Percentiles rank a stretch among this genome's conserved stretches.
These are phyloP conservation scores for Bos javanicus DNA, from an alignment of 2,113 vertebrate genomes.

Conservation along the genomic window DNA sequence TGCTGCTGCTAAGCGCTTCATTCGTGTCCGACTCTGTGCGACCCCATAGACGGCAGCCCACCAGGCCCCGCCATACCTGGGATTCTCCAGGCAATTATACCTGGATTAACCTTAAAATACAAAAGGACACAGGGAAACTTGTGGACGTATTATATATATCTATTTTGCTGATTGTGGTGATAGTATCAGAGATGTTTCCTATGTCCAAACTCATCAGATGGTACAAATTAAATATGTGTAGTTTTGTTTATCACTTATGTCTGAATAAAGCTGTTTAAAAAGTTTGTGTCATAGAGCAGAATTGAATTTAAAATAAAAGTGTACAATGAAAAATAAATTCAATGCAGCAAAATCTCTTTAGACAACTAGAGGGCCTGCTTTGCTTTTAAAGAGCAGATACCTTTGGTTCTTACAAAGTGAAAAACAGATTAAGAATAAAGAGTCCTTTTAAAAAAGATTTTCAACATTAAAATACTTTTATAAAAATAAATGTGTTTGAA, in stretches of 20 bases:
- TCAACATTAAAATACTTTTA: neutral
- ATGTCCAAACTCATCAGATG: neutral
- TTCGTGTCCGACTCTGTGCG: too few species aligned
- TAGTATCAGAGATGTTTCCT: neutral
- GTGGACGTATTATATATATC: neutral
- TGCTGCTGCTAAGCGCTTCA: too few species aligned
- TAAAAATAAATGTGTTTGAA: neutral
- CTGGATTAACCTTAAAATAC: neutral
- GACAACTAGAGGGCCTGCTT: neutral
- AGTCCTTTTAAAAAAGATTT: neutral
- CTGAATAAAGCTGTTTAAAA: neutral
- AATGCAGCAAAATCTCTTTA: slow-evolving; percentile 1
- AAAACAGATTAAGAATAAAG: neutral
- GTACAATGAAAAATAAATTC: neutral
- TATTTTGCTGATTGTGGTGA: neutral
- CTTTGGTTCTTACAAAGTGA: neutral
- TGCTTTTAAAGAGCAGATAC: neutral
- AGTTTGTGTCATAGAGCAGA: neutral
- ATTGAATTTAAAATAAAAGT: neutral
- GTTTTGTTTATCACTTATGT: neutral
- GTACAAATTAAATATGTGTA: neutral
- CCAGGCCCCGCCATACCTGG: too few species aligned
- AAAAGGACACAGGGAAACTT: neutral
- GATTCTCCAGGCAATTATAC: neutral
- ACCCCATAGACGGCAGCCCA: too few species aligned